phyloP scores from a whole-genome alignment of 2,888 invertebrate genomes.

The Drosophila eohydei region DNA sequence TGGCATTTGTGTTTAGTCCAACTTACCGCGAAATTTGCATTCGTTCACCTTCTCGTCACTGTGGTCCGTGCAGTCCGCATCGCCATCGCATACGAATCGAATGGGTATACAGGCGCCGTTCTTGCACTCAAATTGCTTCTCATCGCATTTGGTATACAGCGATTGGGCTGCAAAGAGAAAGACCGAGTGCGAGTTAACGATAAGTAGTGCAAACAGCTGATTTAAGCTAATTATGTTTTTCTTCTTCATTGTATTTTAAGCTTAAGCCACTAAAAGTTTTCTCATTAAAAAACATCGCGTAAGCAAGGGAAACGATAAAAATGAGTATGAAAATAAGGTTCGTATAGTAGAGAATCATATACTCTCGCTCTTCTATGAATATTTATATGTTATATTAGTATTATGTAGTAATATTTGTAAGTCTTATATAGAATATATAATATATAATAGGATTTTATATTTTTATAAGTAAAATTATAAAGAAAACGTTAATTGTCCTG shows the following conservation, averaged over 20 bases:
- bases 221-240: slow-evolving; percentile 68
- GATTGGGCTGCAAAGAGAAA: slow-evolving; percentile 73
- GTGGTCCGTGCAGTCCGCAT: slow-evolving; percentile 92
- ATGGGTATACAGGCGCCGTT: slow-evolving; percentile 92
- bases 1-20: not conserved
- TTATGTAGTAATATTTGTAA: no score
- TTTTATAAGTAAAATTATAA: no score
- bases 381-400: not conserved
- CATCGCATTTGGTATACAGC: slow-evolving; percentile 76
- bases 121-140: slow-evolving; percentile 91
- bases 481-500: no score
- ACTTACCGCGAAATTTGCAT: slow-evolving; percentile 88
- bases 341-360: not conserved
- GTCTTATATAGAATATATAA: not conserved
- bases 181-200: slow-evolving; percentile 22
- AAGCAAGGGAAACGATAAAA: not conserved
- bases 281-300: slow-evolving; percentile 61
- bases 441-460: not conserved
- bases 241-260: slow-evolving; percentile 24
- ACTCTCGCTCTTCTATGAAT: not conserved
- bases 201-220: slow-evolving; percentile 57
- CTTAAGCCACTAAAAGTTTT: slow-evolving; percentile 66
- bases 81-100: slow-evolving; percentile 92
- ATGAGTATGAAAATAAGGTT: not conserved
- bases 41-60: slow-evolving; percentile 91